A percentile compares a stretch with the other conserved stretches of the same genome.
Conservation (phyloP, 2,113 vertebrate species). For the Zosterops borbonicus region DNA sequence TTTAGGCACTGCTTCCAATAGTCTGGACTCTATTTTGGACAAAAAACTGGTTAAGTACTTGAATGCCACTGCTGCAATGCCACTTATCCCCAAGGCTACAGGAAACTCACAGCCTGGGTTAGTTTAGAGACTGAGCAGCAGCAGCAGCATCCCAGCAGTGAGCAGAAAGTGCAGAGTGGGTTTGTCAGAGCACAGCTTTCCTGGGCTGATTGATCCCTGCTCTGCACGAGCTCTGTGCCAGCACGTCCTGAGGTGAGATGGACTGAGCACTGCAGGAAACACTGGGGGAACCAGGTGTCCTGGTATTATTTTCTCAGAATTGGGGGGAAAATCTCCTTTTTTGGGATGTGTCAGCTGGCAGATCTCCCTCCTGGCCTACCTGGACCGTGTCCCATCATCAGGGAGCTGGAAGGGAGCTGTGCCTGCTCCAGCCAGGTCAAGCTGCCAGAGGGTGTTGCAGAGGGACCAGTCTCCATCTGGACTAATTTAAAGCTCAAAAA, state of each 20-base stretch:
- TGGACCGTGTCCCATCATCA: neutral
- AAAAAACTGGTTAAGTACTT: neutral
- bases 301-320: neutral
- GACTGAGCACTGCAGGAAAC: neutral
- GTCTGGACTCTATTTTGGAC: neutral
- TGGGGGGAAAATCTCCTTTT: neutral
- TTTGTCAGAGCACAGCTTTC: neutral
- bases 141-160: neutral
- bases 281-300: neutral
- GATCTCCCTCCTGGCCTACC: rapidly evolving
- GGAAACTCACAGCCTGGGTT: neutral
- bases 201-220: neutral
- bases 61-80: too few species aligned
- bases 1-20: neutral
- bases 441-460: neutral
- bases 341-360: neutral
- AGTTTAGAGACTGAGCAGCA: neutral
- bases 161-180: neutral
- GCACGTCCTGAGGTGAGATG: neutral
- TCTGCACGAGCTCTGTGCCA: neutral
- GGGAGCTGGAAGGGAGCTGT: neutral
- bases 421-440: neutral
- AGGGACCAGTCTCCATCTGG: neutral
- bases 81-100: neutral
- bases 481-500: neutral